These are phyloP conservation scores for Branchinecta lindahli DNA, from an alignment of 1,140 invertebrate genomes.

Conservation along the genomic window DNA sequence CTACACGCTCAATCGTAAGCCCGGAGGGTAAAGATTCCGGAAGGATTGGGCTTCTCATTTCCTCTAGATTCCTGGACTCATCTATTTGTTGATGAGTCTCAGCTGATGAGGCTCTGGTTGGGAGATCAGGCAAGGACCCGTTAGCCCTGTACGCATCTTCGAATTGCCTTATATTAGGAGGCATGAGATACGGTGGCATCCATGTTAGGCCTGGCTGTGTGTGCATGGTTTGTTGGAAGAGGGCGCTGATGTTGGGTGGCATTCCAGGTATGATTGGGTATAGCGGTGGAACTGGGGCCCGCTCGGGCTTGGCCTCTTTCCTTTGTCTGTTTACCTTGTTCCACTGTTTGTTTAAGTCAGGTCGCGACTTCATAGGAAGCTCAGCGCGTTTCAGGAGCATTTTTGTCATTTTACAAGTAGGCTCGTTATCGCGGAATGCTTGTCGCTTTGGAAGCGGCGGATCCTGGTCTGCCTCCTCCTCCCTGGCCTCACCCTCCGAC, in stretches of 20 bases:
- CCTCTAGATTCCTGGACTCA: background rate
- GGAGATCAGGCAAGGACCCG: too few relatives aligned
- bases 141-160: background rate
- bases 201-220: background rate
- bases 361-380: background rate
- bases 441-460: background rate
- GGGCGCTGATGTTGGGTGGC: background rate
- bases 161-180: background rate
- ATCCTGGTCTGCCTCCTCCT: background rate
- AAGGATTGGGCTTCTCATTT: background rate
- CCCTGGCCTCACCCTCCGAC: too few relatives aligned
- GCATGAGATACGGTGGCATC: background rate
- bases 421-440: background rate
- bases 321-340: background rate
- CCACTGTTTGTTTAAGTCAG: background rate
- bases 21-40: background rate
- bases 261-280: background rate
- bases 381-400: constrained; percentile 1
- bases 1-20: constrained; percentile 1
- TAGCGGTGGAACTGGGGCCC: background rate
- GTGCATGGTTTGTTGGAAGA: background rate
- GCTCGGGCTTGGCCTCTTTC: background rate
- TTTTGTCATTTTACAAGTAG: constrained; percentile 6
- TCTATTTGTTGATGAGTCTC: background rate
- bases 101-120: too few relatives aligned